A percentile compares a stretch with the other conserved stretches of the same genome.
phyloP scores from a whole-genome alignment of 2,888 invertebrate species.

The Amiota communis region DNA sequence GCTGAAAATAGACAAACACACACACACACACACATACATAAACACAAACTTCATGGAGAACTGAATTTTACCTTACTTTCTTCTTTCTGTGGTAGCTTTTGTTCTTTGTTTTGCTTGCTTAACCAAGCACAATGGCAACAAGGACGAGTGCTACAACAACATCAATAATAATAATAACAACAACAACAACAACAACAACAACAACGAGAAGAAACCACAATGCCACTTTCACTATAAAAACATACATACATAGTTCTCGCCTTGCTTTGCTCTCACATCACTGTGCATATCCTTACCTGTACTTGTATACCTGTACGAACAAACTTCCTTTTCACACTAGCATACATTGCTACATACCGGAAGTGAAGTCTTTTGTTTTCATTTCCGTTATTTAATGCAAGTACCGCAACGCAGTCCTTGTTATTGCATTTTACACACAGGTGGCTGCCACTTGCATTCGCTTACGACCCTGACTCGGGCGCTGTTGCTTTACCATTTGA shows the following conservation, averaged over 20 bases:
- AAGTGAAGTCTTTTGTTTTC: conserved; percentile 66
- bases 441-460: conserved; percentile 11
- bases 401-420: conserved; percentile 39
- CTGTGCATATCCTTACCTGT: too few species aligned
- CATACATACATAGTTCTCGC: conserved; percentile 34
- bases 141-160: conserved; percentile 40
- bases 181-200: conserved; percentile 36
- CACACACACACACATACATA: neutral
- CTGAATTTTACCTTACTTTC: too few species aligned
- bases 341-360: conserved; percentile 46
- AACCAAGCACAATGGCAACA: conserved; percentile 26
- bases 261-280: neutral
- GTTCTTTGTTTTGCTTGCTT: neutral
- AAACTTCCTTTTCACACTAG: conserved; percentile 18
- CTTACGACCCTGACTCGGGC: too few species aligned
- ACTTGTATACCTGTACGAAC: neutral
- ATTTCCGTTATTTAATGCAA: conserved; percentile 68
- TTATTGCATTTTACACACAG: conserved; percentile 35
- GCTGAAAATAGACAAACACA: neutral
- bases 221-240: conserved; percentile 58
- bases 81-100: neutral
- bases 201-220: conserved; percentile 47
- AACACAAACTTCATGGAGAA: neutral
- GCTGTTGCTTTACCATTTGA: conserved; percentile 15
- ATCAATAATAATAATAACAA: conserved; percentile 40